phyloP scores from a whole-genome alignment of 2,888 invertebrate species.

The Mactromeris polynyma region DNA sequence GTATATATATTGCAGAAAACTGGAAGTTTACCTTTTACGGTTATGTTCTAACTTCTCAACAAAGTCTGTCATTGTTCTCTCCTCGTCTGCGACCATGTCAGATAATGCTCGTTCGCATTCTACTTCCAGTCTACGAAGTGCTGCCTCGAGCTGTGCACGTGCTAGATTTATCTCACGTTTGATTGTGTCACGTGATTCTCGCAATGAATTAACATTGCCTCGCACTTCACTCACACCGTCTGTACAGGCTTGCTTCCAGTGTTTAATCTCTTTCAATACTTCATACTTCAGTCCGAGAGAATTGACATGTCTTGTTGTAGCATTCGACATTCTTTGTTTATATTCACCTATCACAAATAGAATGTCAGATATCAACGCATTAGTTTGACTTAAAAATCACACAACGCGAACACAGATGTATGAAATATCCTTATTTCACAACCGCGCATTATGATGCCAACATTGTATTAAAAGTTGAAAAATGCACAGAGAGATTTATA shows the following conservation, averaged over 20 bases:
- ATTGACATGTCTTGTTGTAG: conserved; percentile 45
- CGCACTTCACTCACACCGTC: conserved; percentile 50
- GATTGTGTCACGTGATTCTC: conserved; percentile 38
- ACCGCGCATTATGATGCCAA: no score
- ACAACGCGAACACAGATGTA: no score
- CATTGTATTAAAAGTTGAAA: no score
- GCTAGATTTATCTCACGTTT: conserved; percentile 60
- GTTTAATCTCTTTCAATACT: conserved; percentile 57
- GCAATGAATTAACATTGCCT: conserved; percentile 41
- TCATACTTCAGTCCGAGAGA: conserved; percentile 47
- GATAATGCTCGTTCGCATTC: conserved; percentile 44
- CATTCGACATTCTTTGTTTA: conserved; percentile 49
- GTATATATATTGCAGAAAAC: no score
- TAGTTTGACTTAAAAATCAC: no score
- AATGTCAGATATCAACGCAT: no score
- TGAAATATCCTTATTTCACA: no score
- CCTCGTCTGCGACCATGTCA: conserved; percentile 46
- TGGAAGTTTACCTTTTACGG: conserved; percentile 44
- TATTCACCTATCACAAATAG: no score
- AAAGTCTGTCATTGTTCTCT: conserved; percentile 47
- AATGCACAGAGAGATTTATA: no score
- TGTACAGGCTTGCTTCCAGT: conserved; percentile 55
- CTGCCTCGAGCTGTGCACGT: conserved; percentile 51
- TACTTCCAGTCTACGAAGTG: conserved; percentile 53
- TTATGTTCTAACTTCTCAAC: conserved; percentile 46